Conservation (phyloP, 2,888 invertebrate species). For the Drosophila setosimentum region DNA sequence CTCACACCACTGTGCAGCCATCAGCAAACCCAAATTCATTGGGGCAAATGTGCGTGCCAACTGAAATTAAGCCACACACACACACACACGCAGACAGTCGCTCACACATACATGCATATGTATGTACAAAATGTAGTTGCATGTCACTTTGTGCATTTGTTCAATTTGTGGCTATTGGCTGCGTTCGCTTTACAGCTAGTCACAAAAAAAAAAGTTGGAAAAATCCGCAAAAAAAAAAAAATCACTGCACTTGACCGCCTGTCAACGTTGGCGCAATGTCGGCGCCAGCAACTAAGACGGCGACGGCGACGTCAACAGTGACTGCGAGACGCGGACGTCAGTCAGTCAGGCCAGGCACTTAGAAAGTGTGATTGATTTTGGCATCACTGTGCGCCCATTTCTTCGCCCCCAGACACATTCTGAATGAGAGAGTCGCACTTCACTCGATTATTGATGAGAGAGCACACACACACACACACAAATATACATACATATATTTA, state of each 20-base stretch:
- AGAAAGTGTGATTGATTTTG: conserved; percentile 83
- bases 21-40: conserved; percentile 21
- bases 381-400: conserved; percentile 78
- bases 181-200: conserved; percentile 29
- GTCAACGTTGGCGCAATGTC: conserved; percentile 39
- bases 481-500: neutral
- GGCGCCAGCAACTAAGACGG: conserved; percentile 15
- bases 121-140: conserved; percentile 39
- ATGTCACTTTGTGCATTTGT: conserved; percentile 51
- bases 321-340: conserved; percentile 40
- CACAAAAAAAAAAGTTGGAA: conserved; percentile 5
- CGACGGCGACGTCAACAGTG: conserved; percentile 17
- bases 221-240: neutral
- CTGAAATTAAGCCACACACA: conserved; percentile 42
- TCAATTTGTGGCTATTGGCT: conserved; percentile 47
- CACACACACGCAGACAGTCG: conserved; percentile 10
- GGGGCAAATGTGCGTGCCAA: conserved; percentile 46
- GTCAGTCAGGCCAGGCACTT: conserved; percentile 51
- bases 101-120: neutral
- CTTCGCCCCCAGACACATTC: conserved; percentile 66
- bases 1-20: conserved; percentile 4
- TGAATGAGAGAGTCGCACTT: conserved; percentile 63
- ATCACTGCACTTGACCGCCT: conserved; percentile 44
- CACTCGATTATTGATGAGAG: conserved; percentile 67
- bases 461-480: conserved; percentile 20